Percentiles rank a stretch among this genome's conserved stretches.
Conservation (phyloP, 2,797 vertebrate genomes). For the Cryptoprocta ferox region DNA sequence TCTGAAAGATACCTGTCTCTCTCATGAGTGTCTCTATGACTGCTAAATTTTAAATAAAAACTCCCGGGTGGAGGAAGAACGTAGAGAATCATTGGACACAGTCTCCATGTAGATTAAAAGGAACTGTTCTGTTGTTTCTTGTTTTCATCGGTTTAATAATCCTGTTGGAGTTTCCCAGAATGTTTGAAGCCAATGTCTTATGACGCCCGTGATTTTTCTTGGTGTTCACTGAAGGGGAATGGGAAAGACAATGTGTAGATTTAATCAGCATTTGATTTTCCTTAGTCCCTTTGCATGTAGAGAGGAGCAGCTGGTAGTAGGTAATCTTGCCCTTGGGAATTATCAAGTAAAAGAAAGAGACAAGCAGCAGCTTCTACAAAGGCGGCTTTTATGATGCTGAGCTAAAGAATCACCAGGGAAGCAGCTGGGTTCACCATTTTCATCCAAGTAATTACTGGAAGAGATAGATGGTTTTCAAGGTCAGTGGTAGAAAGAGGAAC, state of each 20-base stretch:
- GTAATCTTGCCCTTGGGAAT: conserved; percentile 82
- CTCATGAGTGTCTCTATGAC: background rate
- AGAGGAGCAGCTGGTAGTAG: conserved; percentile 78
- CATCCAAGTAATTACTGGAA: conserved; percentile 78
- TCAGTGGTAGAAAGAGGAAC: conserved; percentile 63
- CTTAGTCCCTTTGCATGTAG: conserved; percentile 54
- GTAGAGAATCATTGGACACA: background rate
- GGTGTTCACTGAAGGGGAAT: conserved; percentile 45
- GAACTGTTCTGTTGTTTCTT: conserved; percentile 40
- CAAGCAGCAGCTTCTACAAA: conserved; percentile 69
- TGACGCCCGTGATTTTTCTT: conserved; percentile 51
- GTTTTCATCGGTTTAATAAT: conserved; percentile 56
- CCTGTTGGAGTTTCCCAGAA: conserved; percentile 41
- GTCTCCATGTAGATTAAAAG: conserved; percentile 16
- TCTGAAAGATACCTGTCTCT: background rate
- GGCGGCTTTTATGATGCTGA: conserved; percentile 71
- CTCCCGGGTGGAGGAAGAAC: background rate
- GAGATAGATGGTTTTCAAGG: conserved; percentile 78
- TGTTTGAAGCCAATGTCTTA: conserved; percentile 22
- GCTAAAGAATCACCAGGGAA: conserved; percentile 70
- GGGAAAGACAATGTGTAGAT: conserved; percentile 58
- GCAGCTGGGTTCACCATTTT: conserved; percentile 79
- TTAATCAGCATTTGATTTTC: conserved; percentile 75
- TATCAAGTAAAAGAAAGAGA: conserved; percentile 70
- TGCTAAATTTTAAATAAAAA: conserved; percentile 28